A percentile compares a stretch with the other conserved stretches of the same genome.
Evolutionary conservation across 23 tunicate species (phyloP).

Genomic region (Styela clava): DNA sequence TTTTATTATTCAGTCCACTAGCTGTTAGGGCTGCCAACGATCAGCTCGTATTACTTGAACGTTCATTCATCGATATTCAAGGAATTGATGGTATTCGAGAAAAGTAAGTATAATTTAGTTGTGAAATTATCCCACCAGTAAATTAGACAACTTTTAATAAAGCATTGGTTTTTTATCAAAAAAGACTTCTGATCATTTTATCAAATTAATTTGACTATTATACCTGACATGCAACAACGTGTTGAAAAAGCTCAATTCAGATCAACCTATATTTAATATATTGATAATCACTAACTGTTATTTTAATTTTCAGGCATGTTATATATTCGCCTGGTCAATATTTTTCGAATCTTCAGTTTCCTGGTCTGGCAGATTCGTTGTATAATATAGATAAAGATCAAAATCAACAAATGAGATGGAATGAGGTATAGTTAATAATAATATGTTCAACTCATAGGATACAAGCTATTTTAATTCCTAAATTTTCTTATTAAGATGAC

Average conservation of each 20-base stretch:
- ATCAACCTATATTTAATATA: no score
- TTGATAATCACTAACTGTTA: no score
- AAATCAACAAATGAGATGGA: conserved; percentile 31
- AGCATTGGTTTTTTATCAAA: no score
- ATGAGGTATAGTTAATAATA: conserved; percentile 26
- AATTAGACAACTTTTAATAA: no score
- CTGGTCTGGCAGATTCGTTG: conserved; percentile 49
- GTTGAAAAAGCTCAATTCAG: no score
- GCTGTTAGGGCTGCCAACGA: conserved; percentile 45
- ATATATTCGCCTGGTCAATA: conserved; percentile 48
- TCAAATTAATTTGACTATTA: no score
- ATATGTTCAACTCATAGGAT: no score
- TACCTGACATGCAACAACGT: no score
- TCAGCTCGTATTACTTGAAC: conserved; percentile 60
- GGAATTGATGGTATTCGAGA: conserved; percentile 24
- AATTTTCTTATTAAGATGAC: no score
- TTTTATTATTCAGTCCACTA: conserved; percentile 18
- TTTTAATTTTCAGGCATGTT: conserved; percentile 49
- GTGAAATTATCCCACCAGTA: no score
- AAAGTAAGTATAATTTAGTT: not conserved
- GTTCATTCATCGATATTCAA: conserved; percentile 55
- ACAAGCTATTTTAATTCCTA: no score
- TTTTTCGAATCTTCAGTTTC: conserved; percentile 39
- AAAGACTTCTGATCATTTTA: no score
- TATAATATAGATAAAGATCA: conserved; percentile 32